phyloP scores from a whole-genome alignment of 2,113 vertebrate genomes.

The Delphinapterus leucas region DNA sequence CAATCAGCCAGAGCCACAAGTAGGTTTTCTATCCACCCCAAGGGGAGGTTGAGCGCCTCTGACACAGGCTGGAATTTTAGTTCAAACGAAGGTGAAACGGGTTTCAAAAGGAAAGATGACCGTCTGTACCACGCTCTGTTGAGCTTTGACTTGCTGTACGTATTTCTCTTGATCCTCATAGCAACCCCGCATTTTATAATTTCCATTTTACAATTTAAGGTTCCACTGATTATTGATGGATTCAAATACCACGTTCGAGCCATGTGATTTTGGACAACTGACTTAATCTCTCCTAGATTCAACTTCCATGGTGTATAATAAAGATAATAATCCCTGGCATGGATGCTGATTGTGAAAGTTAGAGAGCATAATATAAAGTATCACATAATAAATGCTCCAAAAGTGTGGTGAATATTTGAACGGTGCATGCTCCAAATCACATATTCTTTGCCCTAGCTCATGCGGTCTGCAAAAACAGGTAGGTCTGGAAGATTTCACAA shows the following conservation, averaged over 20 bases:
- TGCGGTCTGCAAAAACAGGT: neutral
- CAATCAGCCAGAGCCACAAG: neutral
- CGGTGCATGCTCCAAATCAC: neutral
- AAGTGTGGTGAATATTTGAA: neutral
- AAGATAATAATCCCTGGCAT: neutral
- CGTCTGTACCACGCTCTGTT: neutral
- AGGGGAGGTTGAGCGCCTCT: neutral
- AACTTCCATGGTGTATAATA: neutral
- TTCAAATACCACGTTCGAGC: neutral
- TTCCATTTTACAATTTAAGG: neutral
- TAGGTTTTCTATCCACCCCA: too few species aligned
- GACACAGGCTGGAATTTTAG: neutral
- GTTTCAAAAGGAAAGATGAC: neutral
- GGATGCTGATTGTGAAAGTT: neutral
- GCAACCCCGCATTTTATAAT: neutral
- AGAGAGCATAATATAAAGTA: neutral
- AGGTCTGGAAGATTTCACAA: conserved; percentile 15
- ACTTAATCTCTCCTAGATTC: neutral
- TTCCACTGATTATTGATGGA: neutral
- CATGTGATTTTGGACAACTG: neutral
- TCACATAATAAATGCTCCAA: neutral
- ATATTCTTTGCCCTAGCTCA: neutral
- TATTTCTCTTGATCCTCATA: neutral
- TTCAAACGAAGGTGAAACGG: neutral
- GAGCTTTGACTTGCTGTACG: neutral